Conservation (phyloP, 1,140 invertebrate genomes). For the Heliconius hermathena region DNA sequence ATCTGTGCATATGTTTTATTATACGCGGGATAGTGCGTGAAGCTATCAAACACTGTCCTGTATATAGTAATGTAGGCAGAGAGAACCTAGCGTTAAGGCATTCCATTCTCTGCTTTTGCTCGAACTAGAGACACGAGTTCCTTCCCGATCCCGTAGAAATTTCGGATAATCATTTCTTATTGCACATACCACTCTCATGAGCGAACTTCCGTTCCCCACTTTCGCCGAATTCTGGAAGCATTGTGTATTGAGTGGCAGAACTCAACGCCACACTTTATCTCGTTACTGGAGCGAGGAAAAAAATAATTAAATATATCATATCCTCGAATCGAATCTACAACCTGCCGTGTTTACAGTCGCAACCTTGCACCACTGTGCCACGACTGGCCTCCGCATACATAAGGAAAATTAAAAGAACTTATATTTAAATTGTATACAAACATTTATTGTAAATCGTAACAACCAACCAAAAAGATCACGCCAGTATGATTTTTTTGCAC, state of each 20-base stretch:
- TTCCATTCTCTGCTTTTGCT: neutral
- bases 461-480: slow-evolving; percentile 17
- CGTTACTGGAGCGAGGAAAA: neutral
- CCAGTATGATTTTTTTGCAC: slow-evolving; percentile 25
- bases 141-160: too few relatives aligned
- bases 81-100: neutral
- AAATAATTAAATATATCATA: neutral
- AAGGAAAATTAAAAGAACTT: neutral
- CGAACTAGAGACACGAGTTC: too few relatives aligned
- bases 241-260: neutral
- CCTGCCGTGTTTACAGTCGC: neutral
- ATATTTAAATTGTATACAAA: neutral
- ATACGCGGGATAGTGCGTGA: too few relatives aligned
- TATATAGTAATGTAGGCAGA: neutral
- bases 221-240: neutral
- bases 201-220: neutral
- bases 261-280: neutral
- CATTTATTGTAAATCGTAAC: neutral
- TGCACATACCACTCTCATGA: too few relatives aligned
- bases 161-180: too few relatives aligned
- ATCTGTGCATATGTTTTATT: too few relatives aligned
- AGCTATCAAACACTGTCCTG: neutral
- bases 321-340: neutral
- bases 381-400: too few relatives aligned
- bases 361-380: too few relatives aligned